Evolutionary conservation across 2,888 invertebrate genomes (phyloP), one percentile per base, ranked within the genome.

Genomic region (Cheilosia soror): DNA sequence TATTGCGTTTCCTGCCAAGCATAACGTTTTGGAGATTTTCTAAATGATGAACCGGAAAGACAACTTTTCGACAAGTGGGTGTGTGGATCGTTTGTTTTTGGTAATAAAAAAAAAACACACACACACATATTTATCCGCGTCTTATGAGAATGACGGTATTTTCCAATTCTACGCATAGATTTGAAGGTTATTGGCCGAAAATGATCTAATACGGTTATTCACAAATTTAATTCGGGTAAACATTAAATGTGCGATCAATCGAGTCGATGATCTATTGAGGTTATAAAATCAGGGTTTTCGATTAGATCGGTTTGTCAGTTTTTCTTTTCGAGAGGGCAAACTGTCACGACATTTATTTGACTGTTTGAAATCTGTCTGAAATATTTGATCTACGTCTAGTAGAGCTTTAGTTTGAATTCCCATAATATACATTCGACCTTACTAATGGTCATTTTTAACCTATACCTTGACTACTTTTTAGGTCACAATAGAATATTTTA

Each of bases 161-260:
- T 13, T n/a, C 6, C 25, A 1, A 20, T 29, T 49, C 13, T 40
- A 15, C 7, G 11, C 7, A 55, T 31, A 20, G 51, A 62, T 75
- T 65, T 66, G 66, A 51, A 76, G 66, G 76, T 76, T 66, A 51
- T 66, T 76, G 65, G 47, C 75, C 58, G 33, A 33, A 58, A 49
- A 58, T 47, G 37, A 60, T 71, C 11, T 60, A 33, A 49, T 47
- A 69, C 37, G 37, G 31, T 55, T n/a, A n/a, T 57, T 33, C 37
- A 11, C 25, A 51, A 27, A 6, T 49, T 25, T 11, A 51, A 1
- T 27, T 5, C 13, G 11, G 11, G 27, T 13, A 27, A 5, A 27
- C 25, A 6, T 2, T 2, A 15, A 27, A 29, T 27, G 25, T 13
- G 11, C 5, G 15, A 49, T 49, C 11, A 42, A 47, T 47, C 25